phyloP scores from a whole-genome alignment of 2,888 invertebrate genomes.

The Lasiommata megera region DNA sequence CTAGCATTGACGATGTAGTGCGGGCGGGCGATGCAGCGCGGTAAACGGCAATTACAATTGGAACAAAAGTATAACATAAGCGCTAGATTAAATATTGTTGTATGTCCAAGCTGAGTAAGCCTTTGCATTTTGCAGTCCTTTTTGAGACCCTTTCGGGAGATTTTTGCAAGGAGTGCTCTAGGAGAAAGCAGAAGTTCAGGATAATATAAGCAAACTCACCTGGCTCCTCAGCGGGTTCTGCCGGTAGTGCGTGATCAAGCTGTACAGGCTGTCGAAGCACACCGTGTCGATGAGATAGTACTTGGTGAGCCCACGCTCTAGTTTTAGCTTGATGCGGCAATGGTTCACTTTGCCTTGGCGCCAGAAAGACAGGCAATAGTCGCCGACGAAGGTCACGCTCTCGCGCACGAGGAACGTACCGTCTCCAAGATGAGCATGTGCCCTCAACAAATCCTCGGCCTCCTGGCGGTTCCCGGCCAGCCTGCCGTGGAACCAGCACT shows the following conservation, averaged over 20 bases:
- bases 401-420: conserved; percentile 96
- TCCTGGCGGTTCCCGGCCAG: conserved; percentile 90
- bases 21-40: too few relatives aligned
- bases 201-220: too few relatives aligned
- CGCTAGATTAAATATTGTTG: too few relatives aligned
- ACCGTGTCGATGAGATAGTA: conserved; percentile 94
- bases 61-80: too few relatives aligned
- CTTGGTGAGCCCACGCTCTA: conserved; percentile 92
- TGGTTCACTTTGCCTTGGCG: conserved; percentile 94
- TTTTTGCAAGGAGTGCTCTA: too few relatives aligned
- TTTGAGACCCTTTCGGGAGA: too few relatives aligned
- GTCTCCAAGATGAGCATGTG: conserved; percentile 91
- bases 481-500: conserved; percentile 97
- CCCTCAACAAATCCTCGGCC: conserved; percentile 88
- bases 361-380: conserved; percentile 97
- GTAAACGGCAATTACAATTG: too few relatives aligned
- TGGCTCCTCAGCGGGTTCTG: conserved; percentile 92
- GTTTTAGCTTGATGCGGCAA: conserved; percentile 94
- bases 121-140: too few relatives aligned
- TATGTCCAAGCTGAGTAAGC: too few relatives aligned
- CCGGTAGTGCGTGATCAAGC: conserved; percentile 94
- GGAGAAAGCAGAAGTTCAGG: too few relatives aligned
- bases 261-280: conserved; percentile 95
- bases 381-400: conserved; percentile 97
- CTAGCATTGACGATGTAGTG: too few relatives aligned